phyloP scores from a whole-genome alignment of 2,113 vertebrate species.

The Phyllostomus hastatus region DNA sequence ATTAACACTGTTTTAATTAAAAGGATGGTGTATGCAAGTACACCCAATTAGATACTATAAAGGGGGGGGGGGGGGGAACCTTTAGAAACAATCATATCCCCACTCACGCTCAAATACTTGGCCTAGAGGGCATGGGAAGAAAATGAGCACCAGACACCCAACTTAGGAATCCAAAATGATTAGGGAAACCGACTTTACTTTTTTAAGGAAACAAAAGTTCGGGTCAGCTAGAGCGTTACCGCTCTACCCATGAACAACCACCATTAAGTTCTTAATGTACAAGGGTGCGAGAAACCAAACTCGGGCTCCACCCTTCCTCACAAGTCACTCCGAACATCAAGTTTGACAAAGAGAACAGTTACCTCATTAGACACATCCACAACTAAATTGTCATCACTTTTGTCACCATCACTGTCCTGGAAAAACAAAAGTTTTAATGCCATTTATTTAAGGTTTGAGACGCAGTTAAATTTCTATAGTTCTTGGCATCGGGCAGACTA shows the following conservation, averaged over 20 bases:
- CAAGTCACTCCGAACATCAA: background rate
- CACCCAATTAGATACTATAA: background rate
- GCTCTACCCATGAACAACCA: background rate
- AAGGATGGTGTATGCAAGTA: background rate
- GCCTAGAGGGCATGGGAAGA: background rate
- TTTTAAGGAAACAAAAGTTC: background rate
- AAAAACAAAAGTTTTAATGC: constrained; percentile 71
- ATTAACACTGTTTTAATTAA: background rate
- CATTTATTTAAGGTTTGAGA: constrained; percentile 59
- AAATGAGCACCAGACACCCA: background rate
- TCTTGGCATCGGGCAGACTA: background rate
- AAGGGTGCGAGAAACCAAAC: background rate
- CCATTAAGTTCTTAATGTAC: background rate
- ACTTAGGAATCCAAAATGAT: background rate
- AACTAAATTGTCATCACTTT: constrained; percentile 90
- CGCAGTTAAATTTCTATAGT: background rate
- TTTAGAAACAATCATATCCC: background rate
- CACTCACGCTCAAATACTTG: background rate
- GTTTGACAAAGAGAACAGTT: constrained; percentile 59
- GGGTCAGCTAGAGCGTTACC: background rate
- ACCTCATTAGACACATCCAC: constrained; percentile 92
- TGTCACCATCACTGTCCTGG: constrained; percentile 89
- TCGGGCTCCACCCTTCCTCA: background rate
- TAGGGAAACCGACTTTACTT: background rate
- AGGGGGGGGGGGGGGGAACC: background rate